A percentile compares a stretch with the other conserved stretches of the same genome.
These are phyloP conservation scores for Catharus minimus DNA, from an alignment of 2,113 vertebrate species.

Conservation along the genomic window DNA sequence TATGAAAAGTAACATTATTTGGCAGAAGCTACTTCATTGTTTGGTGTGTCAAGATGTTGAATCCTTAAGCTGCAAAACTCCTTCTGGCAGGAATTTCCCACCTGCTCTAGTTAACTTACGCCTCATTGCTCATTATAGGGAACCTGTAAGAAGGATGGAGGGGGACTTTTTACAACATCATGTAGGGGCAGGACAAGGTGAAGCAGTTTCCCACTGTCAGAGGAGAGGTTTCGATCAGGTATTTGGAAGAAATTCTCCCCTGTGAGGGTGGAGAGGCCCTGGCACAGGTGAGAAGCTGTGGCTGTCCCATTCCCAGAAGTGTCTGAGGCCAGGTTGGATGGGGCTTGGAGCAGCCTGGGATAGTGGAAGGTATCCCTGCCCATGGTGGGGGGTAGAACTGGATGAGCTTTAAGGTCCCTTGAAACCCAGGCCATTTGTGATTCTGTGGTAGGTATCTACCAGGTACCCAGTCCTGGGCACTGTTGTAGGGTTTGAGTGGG, in stretches of 20 bases:
- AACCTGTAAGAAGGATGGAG: not conserved
- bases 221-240: not conserved
- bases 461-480: not conserved
- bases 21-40: not conserved
- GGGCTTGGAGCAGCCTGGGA: accelerated
- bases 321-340: accelerated
- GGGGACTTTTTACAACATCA: not conserved
- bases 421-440: not conserved
- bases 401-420: not conserved
- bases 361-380: not conserved
- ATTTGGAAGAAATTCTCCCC: not conserved
- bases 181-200: not conserved
- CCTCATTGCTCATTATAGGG: not conserved
- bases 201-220: not conserved
- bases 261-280: not conserved
- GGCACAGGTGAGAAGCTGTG: not conserved
- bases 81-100: not conserved
- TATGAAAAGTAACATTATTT: not conserved
- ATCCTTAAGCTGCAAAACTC: not conserved
- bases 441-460: not conserved
- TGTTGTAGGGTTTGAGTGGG: not conserved
- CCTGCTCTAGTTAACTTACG: not conserved
- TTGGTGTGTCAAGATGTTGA: not conserved
- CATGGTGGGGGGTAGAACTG: too few relatives aligned
- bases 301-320: not conserved